A percentile compares a stretch with the other conserved stretches of the same genome.
Evolutionary conservation across 2,888 invertebrate genomes (phyloP).

Genomic region (Dione juno): DNA sequence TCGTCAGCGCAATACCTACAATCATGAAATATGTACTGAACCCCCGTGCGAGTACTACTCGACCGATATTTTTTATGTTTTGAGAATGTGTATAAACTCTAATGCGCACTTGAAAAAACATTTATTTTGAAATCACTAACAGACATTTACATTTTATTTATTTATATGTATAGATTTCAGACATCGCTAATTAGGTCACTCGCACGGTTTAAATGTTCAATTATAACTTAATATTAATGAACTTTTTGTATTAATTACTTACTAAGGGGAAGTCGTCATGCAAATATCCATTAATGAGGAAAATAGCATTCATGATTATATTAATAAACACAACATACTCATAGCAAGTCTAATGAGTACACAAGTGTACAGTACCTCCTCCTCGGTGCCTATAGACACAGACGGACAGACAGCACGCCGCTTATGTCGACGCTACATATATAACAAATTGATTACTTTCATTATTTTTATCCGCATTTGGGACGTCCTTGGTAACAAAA

Average conservation of each 20-base stretch:
- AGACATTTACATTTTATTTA: too few relatives aligned
- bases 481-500: conserved; percentile 21
- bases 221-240: conserved; percentile 6
- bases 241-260: not conserved
- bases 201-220: not conserved
- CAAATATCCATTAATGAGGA: not conserved
- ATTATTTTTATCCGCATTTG: conserved; percentile 22
- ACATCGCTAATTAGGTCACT: conserved; percentile 1
- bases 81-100: too few relatives aligned
- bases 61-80: too few relatives aligned
- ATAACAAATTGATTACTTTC: conserved; percentile 18
- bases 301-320: not conserved
- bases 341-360: too few relatives aligned
- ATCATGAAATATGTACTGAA: too few relatives aligned
- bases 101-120: too few relatives aligned
- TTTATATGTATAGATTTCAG: not conserved
- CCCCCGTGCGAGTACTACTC: too few relatives aligned
- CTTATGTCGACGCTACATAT: not conserved
- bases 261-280: not conserved
- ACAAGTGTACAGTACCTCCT: too few relatives aligned
- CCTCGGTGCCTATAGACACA: too few relatives aligned
- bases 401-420: too few relatives aligned
- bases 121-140: too few relatives aligned
- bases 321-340: not conserved
- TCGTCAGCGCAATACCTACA: too few relatives aligned